These are phyloP conservation scores for Zonotrichia leucophrys DNA, from an alignment of 2,113 vertebrate species.

Conservation along the genomic window DNA sequence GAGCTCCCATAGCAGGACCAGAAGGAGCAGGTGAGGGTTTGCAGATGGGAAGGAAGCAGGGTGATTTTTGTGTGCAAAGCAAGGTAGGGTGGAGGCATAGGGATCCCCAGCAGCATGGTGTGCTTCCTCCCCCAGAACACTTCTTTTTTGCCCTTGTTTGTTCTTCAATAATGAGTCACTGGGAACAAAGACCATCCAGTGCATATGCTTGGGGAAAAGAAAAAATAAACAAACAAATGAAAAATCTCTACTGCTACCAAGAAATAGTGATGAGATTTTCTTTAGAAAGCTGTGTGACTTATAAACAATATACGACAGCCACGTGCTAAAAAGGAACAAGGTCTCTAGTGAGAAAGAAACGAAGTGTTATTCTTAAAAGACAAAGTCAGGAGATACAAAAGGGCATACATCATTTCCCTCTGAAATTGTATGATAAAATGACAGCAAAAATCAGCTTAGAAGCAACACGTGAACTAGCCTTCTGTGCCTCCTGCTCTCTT, in stretches of 20 bases:
- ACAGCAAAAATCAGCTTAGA: constrained; percentile 67
- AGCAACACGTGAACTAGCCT: constrained; percentile 48
- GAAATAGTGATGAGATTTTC: neutral
- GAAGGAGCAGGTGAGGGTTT: neutral
- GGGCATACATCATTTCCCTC: constrained; percentile 68
- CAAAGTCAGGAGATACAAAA: constrained; percentile 72
- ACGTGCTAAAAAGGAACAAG: constrained; percentile 38
- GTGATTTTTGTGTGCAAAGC: neutral
- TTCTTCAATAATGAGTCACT: neutral
- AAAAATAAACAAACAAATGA: neutral
- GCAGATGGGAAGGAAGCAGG: neutral
- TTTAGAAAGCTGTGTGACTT: neutral
- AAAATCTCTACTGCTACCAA: neutral
- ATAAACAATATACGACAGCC: constrained; percentile 29
- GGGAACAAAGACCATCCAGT: neutral
- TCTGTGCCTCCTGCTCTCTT: constrained; percentile 61
- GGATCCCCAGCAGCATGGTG: fast-evolving
- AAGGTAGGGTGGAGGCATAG: fast-evolving
- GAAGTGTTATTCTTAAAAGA: constrained; percentile 62
- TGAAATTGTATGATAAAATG: constrained; percentile 63
- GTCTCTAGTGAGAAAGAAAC: constrained; percentile 57
- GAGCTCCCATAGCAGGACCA: neutral
- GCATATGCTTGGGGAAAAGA: neutral
- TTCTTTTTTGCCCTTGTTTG: neutral
- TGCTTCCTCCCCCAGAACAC: neutral